Percentiles rank a stretch among this genome's conserved stretches.
Conservation (phyloP, 2,888 invertebrate species). For the Melinaea menophilus region DNA sequence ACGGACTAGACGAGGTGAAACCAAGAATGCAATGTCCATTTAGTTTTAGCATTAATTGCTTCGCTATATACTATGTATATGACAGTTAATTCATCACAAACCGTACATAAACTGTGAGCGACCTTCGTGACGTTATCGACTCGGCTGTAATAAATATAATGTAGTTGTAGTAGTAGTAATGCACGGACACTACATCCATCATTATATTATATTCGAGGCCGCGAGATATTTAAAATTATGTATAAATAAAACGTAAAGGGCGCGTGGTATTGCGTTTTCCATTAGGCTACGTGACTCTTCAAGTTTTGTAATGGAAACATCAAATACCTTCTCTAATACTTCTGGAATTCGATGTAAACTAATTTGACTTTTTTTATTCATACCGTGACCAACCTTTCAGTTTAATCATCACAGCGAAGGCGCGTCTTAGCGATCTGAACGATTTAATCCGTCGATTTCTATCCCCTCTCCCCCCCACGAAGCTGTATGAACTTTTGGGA, state of each 20-base stretch:
- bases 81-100: neutral
- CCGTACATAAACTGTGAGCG: too few species aligned
- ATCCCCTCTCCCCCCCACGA: constrained; percentile 28
- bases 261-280: constrained; percentile 7
- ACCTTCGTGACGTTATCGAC: too few species aligned
- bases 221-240: constrained; percentile 9
- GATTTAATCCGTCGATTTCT: constrained; percentile 29
- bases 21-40: constrained; percentile 44
- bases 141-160: neutral
- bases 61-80: constrained; percentile 8
- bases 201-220: constrained; percentile 14
- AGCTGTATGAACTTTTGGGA: constrained; percentile 28
- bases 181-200: constrained; percentile 11
- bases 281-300: constrained; percentile 13
- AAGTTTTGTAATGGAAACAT: constrained; percentile 4
- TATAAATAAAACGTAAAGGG: constrained; percentile 13
- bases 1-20: constrained; percentile 62
- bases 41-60: constrained; percentile 24
- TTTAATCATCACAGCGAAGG: constrained; percentile 8
- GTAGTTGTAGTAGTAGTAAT: neutral
- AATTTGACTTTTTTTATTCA: constrained; percentile 5
- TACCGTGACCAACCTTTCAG: constrained; percentile 3
- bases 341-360: neutral
- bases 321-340: constrained; percentile 3
- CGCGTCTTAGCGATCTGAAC: constrained; percentile 7